Base-by-base conservation (phyloP, 2,888 invertebrate genomes). In the Protophormia terraenovae region DNA sequence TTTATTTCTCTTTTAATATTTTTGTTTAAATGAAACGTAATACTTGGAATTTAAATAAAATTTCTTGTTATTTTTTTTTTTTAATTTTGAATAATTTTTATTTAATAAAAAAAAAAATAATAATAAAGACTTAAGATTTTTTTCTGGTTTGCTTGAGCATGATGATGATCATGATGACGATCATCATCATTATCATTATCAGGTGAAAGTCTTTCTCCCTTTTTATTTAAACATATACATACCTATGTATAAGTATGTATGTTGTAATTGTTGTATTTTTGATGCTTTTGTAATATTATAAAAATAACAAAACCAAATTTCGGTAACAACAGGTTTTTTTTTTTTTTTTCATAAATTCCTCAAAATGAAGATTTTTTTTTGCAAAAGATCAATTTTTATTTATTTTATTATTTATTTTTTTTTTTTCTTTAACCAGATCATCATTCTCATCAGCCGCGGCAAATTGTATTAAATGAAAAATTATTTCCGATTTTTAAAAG, bases 201-300 rank as follows among this genome's bases (percentile, higher is more conserved):
- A 50, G 50, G 80, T 73, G 80, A 81, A 81, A 81, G 80, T 81
- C 80, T 81, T 81, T 81, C 80, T 73, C 73, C 80, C 80, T 81
- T 81, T 73, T 80, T 10, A 38, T 38, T 12, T 2, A 12, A 2
- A 38, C 2, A 12, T 3, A 12, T 3, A 12, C 12, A 12, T 38
- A 12, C 38, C 2, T 38, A 12, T 8, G 10, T 6, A 10, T 50
- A n/a, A 38, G 16, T 53, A 2, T 53, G 4, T 22, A 7, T 64
- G 12, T 22, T 62, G 55, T 45, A 41, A 45, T 79, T 64, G 32
- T 50, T 80, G 35, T 5, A n/a, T n/a, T n/a, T n/a, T n/a, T 73
- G 24, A 29, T 24, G 19, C 32, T 77, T 45, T 67, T 77, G 16
- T 77, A n/a, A 22, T 62, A 29, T 16, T 22, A 16, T 41, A 38